Base-by-base conservation (phyloP, 2,113 vertebrate species). In the Oryzias celebensis region DNA sequence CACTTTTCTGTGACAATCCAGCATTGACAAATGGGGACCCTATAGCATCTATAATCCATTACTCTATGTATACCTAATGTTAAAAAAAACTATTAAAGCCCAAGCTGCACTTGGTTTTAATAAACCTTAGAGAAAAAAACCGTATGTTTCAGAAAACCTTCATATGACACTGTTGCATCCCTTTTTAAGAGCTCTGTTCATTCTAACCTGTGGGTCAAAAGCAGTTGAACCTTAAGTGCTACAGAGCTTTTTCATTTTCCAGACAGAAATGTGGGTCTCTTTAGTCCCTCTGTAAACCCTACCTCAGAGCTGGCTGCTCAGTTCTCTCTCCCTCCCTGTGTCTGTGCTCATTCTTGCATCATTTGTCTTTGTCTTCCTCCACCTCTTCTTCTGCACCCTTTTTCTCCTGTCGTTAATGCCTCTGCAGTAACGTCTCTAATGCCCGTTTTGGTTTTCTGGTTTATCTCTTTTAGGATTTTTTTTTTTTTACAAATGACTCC, bases 141-240 rank as follows among this genome's bases (percentile, higher is more conserved):
- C 54, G 47, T 72, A 80, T 80, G 65, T 75, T 51, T 67, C 46
- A 69, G 49, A 63, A 62, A 77, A 60, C 23, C 43, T 43, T 68
- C n/a, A 46, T 24, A 14, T 44, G 49, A 28, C 7, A 26, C 53
- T 24, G 20, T 14, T 10, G 50, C 43, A 17, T 59, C 18, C 18
- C 62, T 75, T 75, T 81, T 62, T 2, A 80, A 51, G 69, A 20
- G 14, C 26, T 1, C 17, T 66, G 57, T 69, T 49, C 18, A 48
- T 80, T 80, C 77, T 69, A 79, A 77, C 60, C 57, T 60, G 52
- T 58, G 16, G 75, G 74, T 77, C 63, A 53, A 20, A 62, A 45
- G 49, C 54, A 74, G 52, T 59, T 70, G 63, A 74, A 75, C 77
- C 47, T 55, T 69, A 53, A 80, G 62, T 83, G 72, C 65, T 58